phyloP scores from a whole-genome alignment of 2,113 vertebrate species.

The Cavia aperea region DNA sequence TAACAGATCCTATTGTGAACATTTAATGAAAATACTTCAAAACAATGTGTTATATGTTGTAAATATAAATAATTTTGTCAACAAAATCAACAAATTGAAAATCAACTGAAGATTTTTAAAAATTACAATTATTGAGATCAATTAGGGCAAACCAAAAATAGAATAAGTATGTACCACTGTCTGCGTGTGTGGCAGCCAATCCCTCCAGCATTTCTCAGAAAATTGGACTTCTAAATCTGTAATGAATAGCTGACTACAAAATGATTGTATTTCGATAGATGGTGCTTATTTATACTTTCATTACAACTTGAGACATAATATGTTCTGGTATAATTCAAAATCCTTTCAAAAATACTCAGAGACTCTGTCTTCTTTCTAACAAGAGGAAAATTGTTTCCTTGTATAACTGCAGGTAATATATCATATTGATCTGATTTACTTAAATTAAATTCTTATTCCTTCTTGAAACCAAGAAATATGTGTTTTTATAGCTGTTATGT shows the following conservation, averaged over 20 bases:
- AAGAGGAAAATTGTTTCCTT: slow-evolving; percentile 16
- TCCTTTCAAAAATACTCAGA: slow-evolving; percentile 9
- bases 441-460: neutral
- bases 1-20: neutral
- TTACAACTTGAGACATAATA: neutral
- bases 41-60: neutral
- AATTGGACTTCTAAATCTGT: neutral
- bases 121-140: neutral
- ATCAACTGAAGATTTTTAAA: neutral
- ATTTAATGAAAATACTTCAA: neutral
- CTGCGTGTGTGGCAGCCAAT: neutral
- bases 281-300: neutral
- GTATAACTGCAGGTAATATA: neutral
- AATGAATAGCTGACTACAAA: neutral
- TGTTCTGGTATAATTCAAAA: neutral
- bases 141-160: neutral
- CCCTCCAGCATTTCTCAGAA: neutral
- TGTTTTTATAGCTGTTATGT: slow-evolving; percentile 3
- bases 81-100: neutral
- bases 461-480: neutral
- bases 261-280: neutral
- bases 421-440: neutral
- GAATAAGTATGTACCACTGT: neutral
- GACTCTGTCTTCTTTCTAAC: neutral
- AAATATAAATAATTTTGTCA: neutral